These are phyloP conservation scores for Sinelater perroti DNA, from an alignment of 2,888 invertebrate species.

Conservation along the genomic window DNA sequence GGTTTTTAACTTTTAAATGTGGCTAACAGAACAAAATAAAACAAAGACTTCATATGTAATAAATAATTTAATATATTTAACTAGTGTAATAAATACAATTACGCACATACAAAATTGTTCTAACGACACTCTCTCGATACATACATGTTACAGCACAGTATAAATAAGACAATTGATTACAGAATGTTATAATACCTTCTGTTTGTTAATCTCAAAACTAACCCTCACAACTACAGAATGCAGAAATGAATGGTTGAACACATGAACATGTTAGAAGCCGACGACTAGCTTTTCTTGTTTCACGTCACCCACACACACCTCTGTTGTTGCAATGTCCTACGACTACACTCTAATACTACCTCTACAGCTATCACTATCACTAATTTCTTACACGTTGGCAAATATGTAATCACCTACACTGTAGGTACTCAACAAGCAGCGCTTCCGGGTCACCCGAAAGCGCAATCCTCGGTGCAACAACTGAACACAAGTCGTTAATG, in stretches of 20 bases:
- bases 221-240: too few relatives aligned
- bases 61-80: slow-evolving; percentile 57
- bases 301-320: too few relatives aligned
- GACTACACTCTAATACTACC: too few relatives aligned
- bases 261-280: too few relatives aligned
- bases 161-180: slow-evolving; percentile 51
- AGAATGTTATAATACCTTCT: slow-evolving; percentile 44
- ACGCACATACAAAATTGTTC: slow-evolving; percentile 33
- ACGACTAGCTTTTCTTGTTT: too few relatives aligned
- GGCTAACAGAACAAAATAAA: too few relatives aligned
- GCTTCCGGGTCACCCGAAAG: slow-evolving; percentile 4
- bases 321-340: too few relatives aligned
- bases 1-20: too few relatives aligned
- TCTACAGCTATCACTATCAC: too few relatives aligned
- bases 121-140: slow-evolving; percentile 43
- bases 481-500: not conserved
- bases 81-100: slow-evolving; percentile 58
- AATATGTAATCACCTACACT: slow-evolving; percentile 20
- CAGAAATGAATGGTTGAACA: too few relatives aligned
- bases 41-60: slow-evolving; percentile 44
- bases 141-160: slow-evolving; percentile 47
- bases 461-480: not conserved
- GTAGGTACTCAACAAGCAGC: slow-evolving; percentile 10
- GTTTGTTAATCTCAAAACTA: slow-evolving; percentile 48
- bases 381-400: slow-evolving; percentile 1